These are phyloP conservation scores for Erinaceus europaeus DNA, from an alignment of 2,113 vertebrate species.

Conservation along the genomic window DNA sequence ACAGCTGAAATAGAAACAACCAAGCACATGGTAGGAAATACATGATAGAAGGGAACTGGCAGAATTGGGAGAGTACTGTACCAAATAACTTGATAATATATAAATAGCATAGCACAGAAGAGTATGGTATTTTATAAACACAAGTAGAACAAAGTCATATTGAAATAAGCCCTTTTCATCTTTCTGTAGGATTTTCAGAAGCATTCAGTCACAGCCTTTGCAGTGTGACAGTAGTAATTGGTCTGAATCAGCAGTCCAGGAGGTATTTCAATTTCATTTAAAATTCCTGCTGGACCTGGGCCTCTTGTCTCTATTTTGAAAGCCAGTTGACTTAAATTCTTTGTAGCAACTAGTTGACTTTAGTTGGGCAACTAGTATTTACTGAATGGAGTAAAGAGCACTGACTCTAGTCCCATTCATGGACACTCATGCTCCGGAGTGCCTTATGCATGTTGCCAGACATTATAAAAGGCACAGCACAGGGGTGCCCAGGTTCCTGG, in stretches of 20 bases:
- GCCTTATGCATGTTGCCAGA: background rate
- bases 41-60: background rate
- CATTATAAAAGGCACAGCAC: background rate
- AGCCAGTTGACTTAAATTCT: background rate
- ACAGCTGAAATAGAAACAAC: background rate
- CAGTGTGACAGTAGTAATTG: background rate
- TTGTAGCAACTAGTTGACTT: background rate
- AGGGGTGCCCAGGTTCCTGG: too few relatives aligned
- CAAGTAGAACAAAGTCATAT: background rate
- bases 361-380: background rate
- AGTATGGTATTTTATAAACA: background rate
- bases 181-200: background rate
- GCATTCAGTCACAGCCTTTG: background rate
- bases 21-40: background rate
- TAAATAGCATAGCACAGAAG: background rate
- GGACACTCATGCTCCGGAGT: too few relatives aligned
- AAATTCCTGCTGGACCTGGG: conserved; percentile 4
- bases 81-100: conserved; percentile 1
- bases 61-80: background rate
- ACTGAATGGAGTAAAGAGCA: background rate
- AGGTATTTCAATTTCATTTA: conserved; percentile 33
- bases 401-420: background rate
- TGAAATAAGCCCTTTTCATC: background rate
- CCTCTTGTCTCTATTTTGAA: background rate
- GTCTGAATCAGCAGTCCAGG: conserved; percentile 23